Evolutionary conservation across 2,113 vertebrate genomes (phyloP).

Genomic region (Engraulis encrasicolus): DNA sequence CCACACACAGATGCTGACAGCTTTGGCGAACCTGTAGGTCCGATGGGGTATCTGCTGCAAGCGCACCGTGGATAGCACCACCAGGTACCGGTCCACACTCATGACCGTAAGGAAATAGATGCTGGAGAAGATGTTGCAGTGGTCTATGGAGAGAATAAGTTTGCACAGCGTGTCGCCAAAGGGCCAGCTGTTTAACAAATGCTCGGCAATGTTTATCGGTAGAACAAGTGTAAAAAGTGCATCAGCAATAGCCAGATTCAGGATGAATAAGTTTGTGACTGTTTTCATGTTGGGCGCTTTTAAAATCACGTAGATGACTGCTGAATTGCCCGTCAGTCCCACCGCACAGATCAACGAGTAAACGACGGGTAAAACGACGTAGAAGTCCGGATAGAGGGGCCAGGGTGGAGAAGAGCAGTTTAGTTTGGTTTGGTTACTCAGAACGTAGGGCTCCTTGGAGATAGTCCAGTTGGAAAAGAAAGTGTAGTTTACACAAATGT

Average conservation of each 20-base stretch:
- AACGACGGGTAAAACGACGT: conserved; percentile 68
- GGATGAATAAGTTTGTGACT: conserved; percentile 75
- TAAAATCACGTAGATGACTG: conserved; percentile 76
- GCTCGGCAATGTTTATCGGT: conserved; percentile 75
- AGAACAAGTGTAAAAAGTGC: conserved; percentile 76
- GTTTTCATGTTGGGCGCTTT: conserved; percentile 80
- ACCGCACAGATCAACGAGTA: conserved; percentile 75
- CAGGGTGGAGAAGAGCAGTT: conserved; percentile 22
- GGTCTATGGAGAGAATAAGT: conserved; percentile 74
- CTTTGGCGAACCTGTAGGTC: conserved; percentile 66
- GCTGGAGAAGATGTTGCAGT: conserved; percentile 82
- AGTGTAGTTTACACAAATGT: neutral
- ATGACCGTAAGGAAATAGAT: conserved; percentile 79
- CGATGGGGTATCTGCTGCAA: conserved; percentile 68
- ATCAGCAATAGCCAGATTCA: conserved; percentile 62
- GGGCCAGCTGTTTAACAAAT: conserved; percentile 77
- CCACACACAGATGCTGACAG: conserved; percentile 75
- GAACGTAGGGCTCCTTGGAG: conserved; percentile 16
- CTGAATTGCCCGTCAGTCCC: conserved; percentile 74
- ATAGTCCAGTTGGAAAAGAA: conserved; percentile 24
- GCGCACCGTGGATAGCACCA: conserved; percentile 69
- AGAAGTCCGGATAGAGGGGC: conserved; percentile 57
- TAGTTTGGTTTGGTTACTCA: conserved; percentile 30
- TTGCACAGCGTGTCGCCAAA: conserved; percentile 79
- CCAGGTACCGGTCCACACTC: conserved; percentile 78